Conservation (phyloP, 2,797 vertebrate genomes). For the Pagetopsis macropterus region DNA sequence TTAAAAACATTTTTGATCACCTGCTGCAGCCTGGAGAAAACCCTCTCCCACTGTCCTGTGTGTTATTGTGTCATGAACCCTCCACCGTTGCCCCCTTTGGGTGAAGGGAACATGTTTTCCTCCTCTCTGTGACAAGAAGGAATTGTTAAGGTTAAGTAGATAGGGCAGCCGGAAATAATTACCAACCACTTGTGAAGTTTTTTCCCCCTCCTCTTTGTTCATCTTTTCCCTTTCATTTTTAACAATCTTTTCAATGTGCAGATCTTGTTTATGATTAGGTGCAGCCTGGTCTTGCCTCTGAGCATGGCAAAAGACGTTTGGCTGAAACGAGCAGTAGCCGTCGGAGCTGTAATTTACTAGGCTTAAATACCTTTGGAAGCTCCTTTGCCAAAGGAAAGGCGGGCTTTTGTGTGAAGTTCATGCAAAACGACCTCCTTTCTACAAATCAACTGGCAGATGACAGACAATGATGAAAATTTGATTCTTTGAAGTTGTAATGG, state of each 20-base stretch:
- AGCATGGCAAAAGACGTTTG: constrained; percentile 77
- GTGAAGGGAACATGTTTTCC: constrained; percentile 78
- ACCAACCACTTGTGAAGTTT: constrained; percentile 84
- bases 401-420: constrained; percentile 90
- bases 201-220: constrained; percentile 58
- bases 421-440: constrained; percentile 90
- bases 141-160: constrained; percentile 92
- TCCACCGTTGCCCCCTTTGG: constrained; percentile 61
- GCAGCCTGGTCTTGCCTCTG: constrained; percentile 83
- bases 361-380: constrained; percentile 82
- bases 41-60: constrained; percentile 51
- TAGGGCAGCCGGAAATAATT: constrained; percentile 93
- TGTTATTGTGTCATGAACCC: constrained; percentile 72
- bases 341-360: constrained; percentile 87
- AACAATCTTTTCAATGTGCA: constrained; percentile 71
- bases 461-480: constrained; percentile 98
- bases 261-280: constrained; percentile 85
- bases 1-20: constrained; percentile 29
- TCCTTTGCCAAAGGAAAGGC: constrained; percentile 76
- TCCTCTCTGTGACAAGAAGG: constrained; percentile 82
- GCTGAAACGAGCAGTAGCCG: constrained; percentile 82
- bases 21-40: constrained; percentile 15
- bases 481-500: constrained; percentile 99
- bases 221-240: constrained; percentile 69
- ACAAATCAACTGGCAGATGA: constrained; percentile 94